These are phyloP conservation scores for Eumerus sabulonum DNA, from an alignment of 2,888 invertebrate genomes.

Conservation along the genomic window DNA sequence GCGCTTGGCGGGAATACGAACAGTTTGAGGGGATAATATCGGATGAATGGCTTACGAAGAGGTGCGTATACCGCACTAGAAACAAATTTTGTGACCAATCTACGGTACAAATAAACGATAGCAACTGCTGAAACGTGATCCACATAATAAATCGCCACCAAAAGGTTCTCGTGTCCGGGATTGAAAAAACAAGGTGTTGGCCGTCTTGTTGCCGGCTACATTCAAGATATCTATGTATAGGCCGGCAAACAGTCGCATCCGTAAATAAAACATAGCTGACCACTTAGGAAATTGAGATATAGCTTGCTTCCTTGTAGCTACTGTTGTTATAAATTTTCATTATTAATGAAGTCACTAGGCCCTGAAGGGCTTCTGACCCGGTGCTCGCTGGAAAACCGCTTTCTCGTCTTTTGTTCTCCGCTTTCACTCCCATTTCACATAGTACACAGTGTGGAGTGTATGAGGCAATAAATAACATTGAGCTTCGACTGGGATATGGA, in stretches of 20 bases:
- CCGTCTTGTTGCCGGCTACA: slow-evolving; percentile 1
- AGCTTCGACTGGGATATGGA: slow-evolving; percentile 23
- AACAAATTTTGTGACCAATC: slow-evolving; percentile 39
- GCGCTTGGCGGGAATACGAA: slow-evolving; percentile 7
- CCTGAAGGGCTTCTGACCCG: slow-evolving; percentile 40
- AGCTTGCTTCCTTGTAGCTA: slow-evolving; percentile 33
- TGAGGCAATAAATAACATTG: slow-evolving; percentile 54
- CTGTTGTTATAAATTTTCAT: slow-evolving; percentile 64
- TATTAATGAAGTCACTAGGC: slow-evolving; percentile 62
- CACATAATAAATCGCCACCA: slow-evolving; percentile 45
- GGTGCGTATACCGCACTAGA: slow-evolving; percentile 41
- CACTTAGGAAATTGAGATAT: slow-evolving; percentile 65
- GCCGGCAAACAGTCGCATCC: slow-evolving; percentile 24
- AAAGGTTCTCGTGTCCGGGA: slow-evolving; percentile 10
- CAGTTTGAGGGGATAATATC: slow-evolving; percentile 22
- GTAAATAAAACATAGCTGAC: slow-evolving; percentile 53
- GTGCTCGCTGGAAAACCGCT: not conserved
- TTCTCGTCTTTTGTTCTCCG: slow-evolving; percentile 7
- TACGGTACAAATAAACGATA: slow-evolving; percentile 47
- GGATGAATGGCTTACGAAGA: slow-evolving; percentile 39
- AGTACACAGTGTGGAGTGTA: slow-evolving; percentile 15
- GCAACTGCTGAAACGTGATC: slow-evolving; percentile 54
- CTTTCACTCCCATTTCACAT: not conserved
- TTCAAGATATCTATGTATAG: not conserved
- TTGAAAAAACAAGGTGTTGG: slow-evolving; percentile 35